Conservation (phyloP, 2,113 vertebrate genomes). For the Silurus asotus region DNA sequence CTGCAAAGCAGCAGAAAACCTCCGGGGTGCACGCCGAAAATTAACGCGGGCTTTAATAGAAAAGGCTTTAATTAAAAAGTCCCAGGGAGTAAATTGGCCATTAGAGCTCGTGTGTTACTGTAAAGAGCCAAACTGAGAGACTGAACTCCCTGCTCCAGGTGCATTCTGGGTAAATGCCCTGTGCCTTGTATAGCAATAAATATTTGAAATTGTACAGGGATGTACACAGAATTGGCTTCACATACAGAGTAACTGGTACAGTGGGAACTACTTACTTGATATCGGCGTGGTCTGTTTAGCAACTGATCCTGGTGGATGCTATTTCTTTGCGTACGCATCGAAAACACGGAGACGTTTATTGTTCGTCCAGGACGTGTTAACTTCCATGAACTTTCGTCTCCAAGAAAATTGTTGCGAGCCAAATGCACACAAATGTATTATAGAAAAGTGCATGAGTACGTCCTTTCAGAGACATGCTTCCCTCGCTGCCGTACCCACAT, state of each 20-base stretch:
- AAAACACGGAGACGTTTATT: neutral
- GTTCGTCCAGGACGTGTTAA: neutral
- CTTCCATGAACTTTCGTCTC: neutral
- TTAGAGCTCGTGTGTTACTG: slow-evolving; percentile 24
- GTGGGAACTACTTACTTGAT: neutral
- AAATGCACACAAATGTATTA: neutral
- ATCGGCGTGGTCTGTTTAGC: neutral
- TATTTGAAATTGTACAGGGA: neutral
- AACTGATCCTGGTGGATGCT: neutral
- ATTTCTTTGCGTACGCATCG: no score
- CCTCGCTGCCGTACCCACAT: neutral
- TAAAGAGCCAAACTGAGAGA: slow-evolving; percentile 29
- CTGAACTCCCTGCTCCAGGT: slow-evolving; percentile 19
- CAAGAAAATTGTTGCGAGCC: neutral
- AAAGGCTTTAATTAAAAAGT: slow-evolving; percentile 31
- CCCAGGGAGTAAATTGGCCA: slow-evolving; percentile 17
- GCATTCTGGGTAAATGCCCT: slow-evolving; percentile 1
- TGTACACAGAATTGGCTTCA: neutral
- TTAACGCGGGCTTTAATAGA: slow-evolving; percentile 25
- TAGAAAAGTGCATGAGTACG: neutral
- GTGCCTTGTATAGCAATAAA: neutral
- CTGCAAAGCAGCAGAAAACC: neutral
- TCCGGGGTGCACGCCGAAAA: neutral
- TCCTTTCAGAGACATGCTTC: neutral
- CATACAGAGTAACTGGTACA: neutral